These are phyloP conservation scores for Phalacrocorax pelagicus DNA, from an alignment of 2,113 vertebrate species.

Conservation along the genomic window DNA sequence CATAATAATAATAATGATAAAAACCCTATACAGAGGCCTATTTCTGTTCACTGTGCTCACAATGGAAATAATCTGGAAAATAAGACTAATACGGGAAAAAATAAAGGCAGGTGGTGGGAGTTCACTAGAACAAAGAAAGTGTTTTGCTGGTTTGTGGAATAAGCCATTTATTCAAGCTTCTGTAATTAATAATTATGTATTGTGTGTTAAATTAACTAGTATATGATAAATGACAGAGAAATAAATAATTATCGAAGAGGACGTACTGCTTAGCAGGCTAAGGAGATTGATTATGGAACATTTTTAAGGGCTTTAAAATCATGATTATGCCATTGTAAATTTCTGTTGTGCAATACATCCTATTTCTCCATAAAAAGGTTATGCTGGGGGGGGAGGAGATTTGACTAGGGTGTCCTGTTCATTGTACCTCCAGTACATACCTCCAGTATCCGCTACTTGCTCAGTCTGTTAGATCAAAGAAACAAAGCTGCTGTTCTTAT, in stretches of 20 bases:
- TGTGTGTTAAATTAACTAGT: background rate
- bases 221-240: background rate
- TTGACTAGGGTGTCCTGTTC: background rate
- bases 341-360: background rate
- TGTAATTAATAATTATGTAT: background rate
- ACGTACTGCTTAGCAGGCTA: background rate
- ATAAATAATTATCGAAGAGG: background rate
- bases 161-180: background rate
- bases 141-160: background rate
- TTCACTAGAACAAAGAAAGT: accelerated
- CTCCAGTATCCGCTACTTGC: background rate
- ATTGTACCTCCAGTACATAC: background rate
- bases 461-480: background rate
- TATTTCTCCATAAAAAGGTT: background rate
- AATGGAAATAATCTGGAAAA: background rate
- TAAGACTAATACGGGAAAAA: background rate
- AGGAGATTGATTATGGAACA: background rate
- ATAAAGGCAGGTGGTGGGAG: background rate
- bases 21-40: background rate
- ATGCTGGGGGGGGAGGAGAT: background rate
- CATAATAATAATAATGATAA: background rate
- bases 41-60: background rate
- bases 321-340: background rate
- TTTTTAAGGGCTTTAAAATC: background rate
- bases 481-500: background rate